Evolutionary conservation across 2,888 invertebrate species (phyloP), one percentile per base, ranked within the genome.

Genomic region (Cheilosia urbana): DNA sequence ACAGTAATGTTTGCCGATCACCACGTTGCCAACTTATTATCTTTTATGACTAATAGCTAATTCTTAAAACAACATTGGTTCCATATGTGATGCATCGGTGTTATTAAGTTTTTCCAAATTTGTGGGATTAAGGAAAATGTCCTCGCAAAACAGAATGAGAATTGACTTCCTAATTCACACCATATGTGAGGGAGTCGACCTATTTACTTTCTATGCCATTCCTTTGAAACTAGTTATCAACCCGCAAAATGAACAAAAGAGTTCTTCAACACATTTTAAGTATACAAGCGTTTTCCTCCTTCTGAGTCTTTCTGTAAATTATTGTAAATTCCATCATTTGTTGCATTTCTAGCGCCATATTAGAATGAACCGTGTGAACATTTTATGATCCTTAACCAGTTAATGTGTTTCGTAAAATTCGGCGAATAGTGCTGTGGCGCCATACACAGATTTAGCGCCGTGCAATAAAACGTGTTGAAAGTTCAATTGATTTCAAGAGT

Each of bases 271-370:
- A 24, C 30, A 30, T 40, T 19, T 19, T 45, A 6, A 19, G 34
- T 34, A 71, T 5, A 49, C 34, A 24, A n/a, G 7, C 37, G 24
- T 15, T 7, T 49, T 37, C 37, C 19, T 6, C 55, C 55, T 65
- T 65, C 55, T 65, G 63, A 7, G 55, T 27, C 47, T 45, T 34
- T 11, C 17, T 17, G 45, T 4, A 34, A 9, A 55, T n/a, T 24
- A 24, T 45, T 63, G 34, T 17, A 57, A 65, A 47, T 49, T 21
- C 65, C 65, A 24, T 17, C 45, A 55, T 57, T 47, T 63, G 40
- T 53, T 72, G 53, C n/a, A 34, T 53, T 30, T 24, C 27, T 58
- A 49, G 75, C 75, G 75, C 75, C 75, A 49, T 45, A n/a, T 21
- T 58, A 47, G 40, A 65, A 57, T 40, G 5, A 40, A 45, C 15